Conservation (phyloP, 2,888 invertebrate genomes). For the Tolmerus cingulatus region DNA sequence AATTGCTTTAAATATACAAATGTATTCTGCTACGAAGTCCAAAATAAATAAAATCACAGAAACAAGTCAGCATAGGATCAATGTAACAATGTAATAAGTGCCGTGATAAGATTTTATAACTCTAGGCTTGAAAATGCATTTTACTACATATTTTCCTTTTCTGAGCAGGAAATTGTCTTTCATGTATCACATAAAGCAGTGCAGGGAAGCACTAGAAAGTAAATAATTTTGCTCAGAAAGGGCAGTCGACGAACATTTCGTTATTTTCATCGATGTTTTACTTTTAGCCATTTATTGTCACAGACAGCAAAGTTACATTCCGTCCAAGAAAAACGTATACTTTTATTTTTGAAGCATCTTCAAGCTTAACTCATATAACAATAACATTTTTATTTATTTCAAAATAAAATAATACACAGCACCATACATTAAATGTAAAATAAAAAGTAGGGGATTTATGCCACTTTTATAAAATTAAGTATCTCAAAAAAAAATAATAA, state of each 20-base stretch:
- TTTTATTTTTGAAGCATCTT: not conserved
- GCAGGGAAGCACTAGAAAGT: not conserved
- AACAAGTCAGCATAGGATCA: not conserved
- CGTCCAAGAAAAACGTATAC: not conserved
- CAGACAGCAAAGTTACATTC: not conserved
- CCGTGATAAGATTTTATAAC: not conserved
- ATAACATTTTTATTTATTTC: not conserved
- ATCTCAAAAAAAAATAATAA: not conserved
- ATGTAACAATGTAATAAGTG: not conserved
- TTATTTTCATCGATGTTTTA: not conserved
- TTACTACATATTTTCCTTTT: not conserved
- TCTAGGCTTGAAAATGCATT: slow-evolving; percentile 20
- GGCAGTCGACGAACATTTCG: not conserved
- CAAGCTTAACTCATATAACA: slow-evolving; percentile 33
- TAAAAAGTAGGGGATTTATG: not conserved
- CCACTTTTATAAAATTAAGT: slow-evolving; percentile 11
- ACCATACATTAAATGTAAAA: slow-evolving; percentile 4
- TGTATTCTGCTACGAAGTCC: not conserved
- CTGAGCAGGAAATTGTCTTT: not conserved
- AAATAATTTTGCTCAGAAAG: not conserved
- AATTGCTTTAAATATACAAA: not conserved
- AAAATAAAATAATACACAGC: slow-evolving; percentile 5
- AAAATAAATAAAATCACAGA: slow-evolving; percentile 7
- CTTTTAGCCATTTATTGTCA: not conserved
- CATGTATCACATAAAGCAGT: not conserved